phyloP scores from a whole-genome alignment of 1,140 invertebrate species.

The Drosophila auraria region DNA sequence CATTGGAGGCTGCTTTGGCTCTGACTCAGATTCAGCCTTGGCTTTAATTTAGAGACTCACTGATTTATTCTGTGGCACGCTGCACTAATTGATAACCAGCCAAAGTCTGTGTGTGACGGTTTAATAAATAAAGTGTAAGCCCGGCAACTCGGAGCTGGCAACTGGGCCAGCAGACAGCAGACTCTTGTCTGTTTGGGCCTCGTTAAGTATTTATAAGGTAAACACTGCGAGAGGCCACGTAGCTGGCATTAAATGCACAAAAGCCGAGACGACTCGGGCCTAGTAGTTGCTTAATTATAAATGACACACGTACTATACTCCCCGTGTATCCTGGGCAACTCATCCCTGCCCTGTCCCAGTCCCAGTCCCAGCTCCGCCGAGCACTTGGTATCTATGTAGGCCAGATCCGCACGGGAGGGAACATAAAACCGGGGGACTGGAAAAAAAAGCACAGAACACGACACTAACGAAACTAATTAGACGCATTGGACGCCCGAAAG shows the following conservation, averaged over 20 bases:
- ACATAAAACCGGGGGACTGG: conserved; percentile 12
- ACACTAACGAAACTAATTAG: conserved; percentile 83
- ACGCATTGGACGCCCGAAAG: conserved; percentile 68
- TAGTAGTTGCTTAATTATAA: conserved; percentile 81
- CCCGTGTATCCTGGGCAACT: conserved; percentile 24
- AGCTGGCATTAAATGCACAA: conserved; percentile 76
- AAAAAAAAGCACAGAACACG: conserved; percentile 52
- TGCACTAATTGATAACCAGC: conserved; percentile 81
- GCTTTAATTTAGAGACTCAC: conserved; percentile 42
- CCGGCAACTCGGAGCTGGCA: conserved; percentile 17
- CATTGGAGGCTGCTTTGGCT: conserved; percentile 32
- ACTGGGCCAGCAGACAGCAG: conserved; percentile 49
- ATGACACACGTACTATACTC: conserved; percentile 71
- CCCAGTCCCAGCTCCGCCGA: conserved; percentile 12
- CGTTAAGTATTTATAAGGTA: conserved; percentile 82
- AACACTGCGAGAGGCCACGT: conserved; percentile 60
- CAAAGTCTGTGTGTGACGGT: conserved; percentile 39
- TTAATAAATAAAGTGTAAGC: conserved; percentile 82
- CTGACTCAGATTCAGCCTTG: conserved; percentile 4
- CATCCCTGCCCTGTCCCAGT: conserved; percentile 11
- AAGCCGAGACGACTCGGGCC: conserved; percentile 71
- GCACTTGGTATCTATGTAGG: conserved; percentile 67
- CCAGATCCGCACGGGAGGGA: conserved; percentile 42
- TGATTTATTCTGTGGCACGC: conserved; percentile 71
- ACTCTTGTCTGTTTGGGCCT: conserved; percentile 40